These are phyloP conservation scores for Pachyrhynchus sulphureomaculatus DNA, from an alignment of 1,140 invertebrate genomes.

Conservation along the genomic window DNA sequence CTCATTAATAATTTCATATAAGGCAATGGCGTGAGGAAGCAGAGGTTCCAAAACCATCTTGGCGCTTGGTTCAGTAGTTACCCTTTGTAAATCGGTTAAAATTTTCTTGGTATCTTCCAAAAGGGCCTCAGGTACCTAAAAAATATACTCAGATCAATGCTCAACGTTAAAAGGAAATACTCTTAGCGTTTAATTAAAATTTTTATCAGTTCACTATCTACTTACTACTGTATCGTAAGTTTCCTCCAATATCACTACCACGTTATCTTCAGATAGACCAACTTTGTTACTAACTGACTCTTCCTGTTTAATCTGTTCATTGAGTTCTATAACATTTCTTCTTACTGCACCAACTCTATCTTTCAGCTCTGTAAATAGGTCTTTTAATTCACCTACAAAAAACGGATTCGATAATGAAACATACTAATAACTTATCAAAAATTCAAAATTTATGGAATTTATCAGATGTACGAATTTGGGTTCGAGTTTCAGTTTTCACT, in stretches of 20 bases:
- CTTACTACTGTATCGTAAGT: slow-evolving; percentile 29
- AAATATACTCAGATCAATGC: neutral
- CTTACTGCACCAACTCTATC: slow-evolving; percentile 39
- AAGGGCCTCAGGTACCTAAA: slow-evolving; percentile 30
- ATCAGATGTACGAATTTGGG: no score
- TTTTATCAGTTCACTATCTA: no score
- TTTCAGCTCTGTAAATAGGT: slow-evolving; percentile 35
- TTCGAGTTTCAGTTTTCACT: no score
- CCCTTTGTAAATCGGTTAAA: slow-evolving; percentile 27
- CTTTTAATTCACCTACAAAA: slow-evolving; percentile 10
- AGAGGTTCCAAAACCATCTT: slow-evolving; percentile 27
- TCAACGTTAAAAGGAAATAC: no score
- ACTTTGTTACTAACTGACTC: neutral
- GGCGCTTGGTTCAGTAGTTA: slow-evolving; percentile 10
- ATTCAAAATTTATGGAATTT: no score
- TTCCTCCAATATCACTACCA: slow-evolving; percentile 43
- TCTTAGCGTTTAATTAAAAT: no score
- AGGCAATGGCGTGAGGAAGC: slow-evolving; percentile 29
- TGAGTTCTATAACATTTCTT: slow-evolving; percentile 42
- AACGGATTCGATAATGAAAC: neutral
- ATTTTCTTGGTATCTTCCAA: slow-evolving; percentile 36
- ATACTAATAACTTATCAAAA: neutral
- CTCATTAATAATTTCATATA: slow-evolving; percentile 35
- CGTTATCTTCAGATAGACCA: slow-evolving; percentile 10
- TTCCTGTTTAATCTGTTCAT: neutral